Base-by-base conservation (phyloP, 1,140 invertebrate genomes). In the Drosophila asahinai region DNA sequence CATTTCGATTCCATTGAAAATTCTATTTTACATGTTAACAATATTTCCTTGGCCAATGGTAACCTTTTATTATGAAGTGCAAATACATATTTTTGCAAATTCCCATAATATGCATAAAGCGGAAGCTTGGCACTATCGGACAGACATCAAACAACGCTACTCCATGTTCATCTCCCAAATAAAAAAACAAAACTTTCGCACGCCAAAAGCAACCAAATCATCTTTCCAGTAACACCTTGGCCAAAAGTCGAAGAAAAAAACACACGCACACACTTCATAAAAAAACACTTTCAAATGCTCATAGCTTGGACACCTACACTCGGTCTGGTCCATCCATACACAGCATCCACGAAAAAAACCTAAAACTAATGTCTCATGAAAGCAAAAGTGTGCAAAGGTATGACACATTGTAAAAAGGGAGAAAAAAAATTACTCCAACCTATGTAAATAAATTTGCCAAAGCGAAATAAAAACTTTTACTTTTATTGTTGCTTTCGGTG, bases 401-500 rank as follows among this genome's bases (percentile, higher is more conserved):
- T 89, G 83, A 87, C 84, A 87, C 81, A 87, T 78, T 66, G 57
- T 74, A 75, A 73, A 77, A 62, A 73, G 49, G 27, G 27, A 42
- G 52, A 63, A 17, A 57, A 62, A 71, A 72, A 64, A 19, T 49
- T 65, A 68, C 60, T 63, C n/a, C 63, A 73, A 86, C 64, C 70
- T 63, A 80, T 83, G 72, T 83, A 80, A 80, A 83, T 87, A 83
- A 80, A 84, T 81, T 77, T 72, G 62, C 62, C 62, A 43, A 76
- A 43, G 40, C 45, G 40, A 81, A 55, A 81, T 55, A 76, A 77
- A 83, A 87, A 87, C 86, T 90, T 90, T 90, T 90, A 87, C 86
- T 89, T 90, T 89, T 77, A 77, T 76, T 59, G 30, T 77, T 76
- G 15, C 14, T 42, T 33, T 33, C 33, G 12, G 33, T 42, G 66